Evolutionary conservation across 2,888 invertebrate species (phyloP).

Genomic region (Drosophila dives): DNA sequence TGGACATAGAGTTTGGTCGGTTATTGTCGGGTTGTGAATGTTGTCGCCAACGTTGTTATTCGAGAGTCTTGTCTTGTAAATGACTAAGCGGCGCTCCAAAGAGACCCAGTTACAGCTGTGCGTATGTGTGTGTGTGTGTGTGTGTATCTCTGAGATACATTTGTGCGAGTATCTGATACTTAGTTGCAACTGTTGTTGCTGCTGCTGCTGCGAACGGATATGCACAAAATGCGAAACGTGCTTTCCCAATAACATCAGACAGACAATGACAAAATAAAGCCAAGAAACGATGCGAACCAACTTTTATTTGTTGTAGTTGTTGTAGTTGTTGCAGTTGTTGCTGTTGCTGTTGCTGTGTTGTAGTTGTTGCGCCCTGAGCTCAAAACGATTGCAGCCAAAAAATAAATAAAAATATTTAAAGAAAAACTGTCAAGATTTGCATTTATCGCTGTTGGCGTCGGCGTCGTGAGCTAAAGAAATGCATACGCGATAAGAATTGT

Average conservation of each 20-base stretch:
- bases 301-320: constrained; percentile 12
- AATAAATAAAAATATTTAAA: constrained; percentile 73
- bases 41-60: constrained; percentile 57
- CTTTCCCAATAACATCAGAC: constrained; percentile 71
- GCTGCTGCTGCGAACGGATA: constrained; percentile 57
- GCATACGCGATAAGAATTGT: constrained; percentile 69
- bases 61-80: constrained; percentile 57
- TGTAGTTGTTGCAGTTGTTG: background rate
- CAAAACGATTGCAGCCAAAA: constrained; percentile 64
- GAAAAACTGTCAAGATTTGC: constrained; percentile 79
- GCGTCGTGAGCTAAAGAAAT: constrained; percentile 66
- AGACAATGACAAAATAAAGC: constrained; percentile 65
- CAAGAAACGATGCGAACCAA: constrained; percentile 61
- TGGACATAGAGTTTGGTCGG: constrained; percentile 50
- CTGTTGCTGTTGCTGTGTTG: constrained; percentile 4
- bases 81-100: constrained; percentile 55
- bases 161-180: constrained; percentile 39
- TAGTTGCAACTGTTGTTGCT: constrained; percentile 40
- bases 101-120: constrained; percentile 49
- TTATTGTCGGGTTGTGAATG: constrained; percentile 42
- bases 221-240: constrained; percentile 72
- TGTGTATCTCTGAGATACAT: constrained; percentile 37
- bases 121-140: constrained; percentile 2
- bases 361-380: constrained; percentile 34
- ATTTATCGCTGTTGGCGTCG: constrained; percentile 53